Evolutionary conservation across 2,113 vertebrate species (phyloP).

Genomic region (Pongo abelii): DNA sequence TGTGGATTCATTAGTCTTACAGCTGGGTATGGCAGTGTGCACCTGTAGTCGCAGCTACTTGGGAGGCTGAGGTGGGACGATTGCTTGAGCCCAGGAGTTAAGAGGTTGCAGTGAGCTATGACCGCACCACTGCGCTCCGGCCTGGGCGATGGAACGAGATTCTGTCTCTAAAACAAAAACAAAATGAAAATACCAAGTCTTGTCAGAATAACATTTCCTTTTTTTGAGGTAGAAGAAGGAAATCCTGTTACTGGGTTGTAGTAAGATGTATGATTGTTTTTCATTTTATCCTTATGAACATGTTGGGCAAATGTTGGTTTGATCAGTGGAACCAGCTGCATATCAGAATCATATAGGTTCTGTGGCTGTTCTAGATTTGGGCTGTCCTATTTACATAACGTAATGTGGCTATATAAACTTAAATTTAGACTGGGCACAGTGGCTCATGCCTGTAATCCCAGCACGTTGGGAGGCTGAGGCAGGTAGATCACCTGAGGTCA

Average conservation of each 20-base stretch:
- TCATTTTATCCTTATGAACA: slow-evolving; percentile 7
- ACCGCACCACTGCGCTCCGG: neutral
- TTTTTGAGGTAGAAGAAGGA: slow-evolving; percentile 2
- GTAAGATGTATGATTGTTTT: neutral
- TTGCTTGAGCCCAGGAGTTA: neutral
- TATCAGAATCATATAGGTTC: neutral
- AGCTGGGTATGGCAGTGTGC: neutral
- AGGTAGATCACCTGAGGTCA: too few relatives aligned
- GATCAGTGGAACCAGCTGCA: neutral
- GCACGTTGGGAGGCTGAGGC: too few relatives aligned
- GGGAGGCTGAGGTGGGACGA: neutral
- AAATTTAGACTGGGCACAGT: neutral
- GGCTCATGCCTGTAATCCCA: too few relatives aligned
- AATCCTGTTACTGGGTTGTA: neutral
- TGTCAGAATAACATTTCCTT: neutral
- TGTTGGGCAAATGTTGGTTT: neutral
- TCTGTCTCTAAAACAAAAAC: neutral
- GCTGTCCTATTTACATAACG: neutral
- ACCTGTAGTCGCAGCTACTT: neutral
- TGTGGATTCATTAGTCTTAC: neutral
- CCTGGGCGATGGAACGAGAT: neutral
- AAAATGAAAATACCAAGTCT: neutral
- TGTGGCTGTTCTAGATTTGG: neutral
- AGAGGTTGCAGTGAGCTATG: neutral
- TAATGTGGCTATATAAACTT: slow-evolving; percentile 24